Percentiles rank a stretch among this genome's conserved stretches.
These are phyloP conservation scores for Xyrauchen texanus DNA, from an alignment of 2,113 vertebrate genomes.

Conservation along the genomic window DNA sequence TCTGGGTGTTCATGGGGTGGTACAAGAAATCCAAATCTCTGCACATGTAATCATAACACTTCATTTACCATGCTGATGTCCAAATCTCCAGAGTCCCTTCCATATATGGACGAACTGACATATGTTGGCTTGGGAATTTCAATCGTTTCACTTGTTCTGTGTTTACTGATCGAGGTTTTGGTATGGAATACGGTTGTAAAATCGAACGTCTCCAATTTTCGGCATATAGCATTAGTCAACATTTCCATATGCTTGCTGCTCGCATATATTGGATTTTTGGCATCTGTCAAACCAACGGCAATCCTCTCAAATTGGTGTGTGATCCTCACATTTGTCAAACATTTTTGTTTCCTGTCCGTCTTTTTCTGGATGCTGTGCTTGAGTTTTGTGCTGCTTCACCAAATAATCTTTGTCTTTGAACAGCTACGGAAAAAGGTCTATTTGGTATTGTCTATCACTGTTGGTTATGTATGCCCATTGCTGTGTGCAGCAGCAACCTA, in stretches of 20 bases:
- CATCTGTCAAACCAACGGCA: not conserved
- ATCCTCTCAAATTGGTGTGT: slow-evolving; percentile 61
- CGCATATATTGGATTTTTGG: slow-evolving; percentile 80
- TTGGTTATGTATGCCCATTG: slow-evolving; percentile 85
- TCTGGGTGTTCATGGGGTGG: slow-evolving; percentile 23
- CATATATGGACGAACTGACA: slow-evolving; percentile 67
- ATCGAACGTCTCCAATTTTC: slow-evolving; percentile 81
- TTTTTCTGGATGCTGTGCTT: slow-evolving; percentile 95
- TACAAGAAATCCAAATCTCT: not conserved
- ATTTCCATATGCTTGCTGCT: slow-evolving; percentile 81
- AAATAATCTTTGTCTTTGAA: slow-evolving; percentile 83
- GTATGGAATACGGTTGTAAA: slow-evolving; percentile 87
- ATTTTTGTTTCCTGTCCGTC: slow-evolving; percentile 86
- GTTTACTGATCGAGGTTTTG: slow-evolving; percentile 77
- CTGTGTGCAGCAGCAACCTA: slow-evolving; percentile 78
- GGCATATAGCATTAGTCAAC: slow-evolving; percentile 85
- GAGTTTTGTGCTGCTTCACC: slow-evolving; percentile 86
- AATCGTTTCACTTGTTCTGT: slow-evolving; percentile 76
- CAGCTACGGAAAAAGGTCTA: slow-evolving; percentile 79
- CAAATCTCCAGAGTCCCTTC: not conserved
- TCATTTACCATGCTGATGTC: slow-evolving; percentile 88
- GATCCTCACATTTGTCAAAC: slow-evolving; percentile 77
- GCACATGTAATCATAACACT: slow-evolving; percentile 81
- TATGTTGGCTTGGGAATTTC: slow-evolving; percentile 77
- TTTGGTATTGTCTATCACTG: slow-evolving; percentile 71